Conservation (phyloP, 2,113 vertebrate genomes). For the Herpetotheres cachinnans region DNA sequence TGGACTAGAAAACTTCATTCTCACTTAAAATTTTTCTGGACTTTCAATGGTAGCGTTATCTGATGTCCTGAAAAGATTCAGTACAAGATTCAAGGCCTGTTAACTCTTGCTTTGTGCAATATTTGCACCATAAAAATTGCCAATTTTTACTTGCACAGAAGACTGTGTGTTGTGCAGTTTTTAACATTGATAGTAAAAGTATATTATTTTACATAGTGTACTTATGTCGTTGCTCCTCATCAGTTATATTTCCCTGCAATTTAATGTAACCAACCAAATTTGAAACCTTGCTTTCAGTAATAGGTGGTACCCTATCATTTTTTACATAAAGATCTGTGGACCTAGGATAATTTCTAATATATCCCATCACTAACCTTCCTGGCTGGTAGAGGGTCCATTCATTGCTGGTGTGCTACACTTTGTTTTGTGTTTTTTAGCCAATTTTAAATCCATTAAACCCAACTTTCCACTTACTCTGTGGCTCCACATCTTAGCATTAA, state of each 20-base stretch:
- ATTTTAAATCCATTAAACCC: slow-evolving; percentile 48
- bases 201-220: background rate
- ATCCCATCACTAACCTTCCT: background rate
- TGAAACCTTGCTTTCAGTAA: slow-evolving; percentile 7
- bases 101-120: background rate
- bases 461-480: background rate
- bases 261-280: background rate
- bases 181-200: background rate
- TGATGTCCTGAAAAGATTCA: background rate
- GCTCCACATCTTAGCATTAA: background rate
- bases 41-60: fast-evolving
- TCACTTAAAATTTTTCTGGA: background rate
- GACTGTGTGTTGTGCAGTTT: background rate
- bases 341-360: background rate
- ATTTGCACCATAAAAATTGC: background rate
- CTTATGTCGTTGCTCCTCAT: background rate
- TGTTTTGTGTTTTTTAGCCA: background rate
- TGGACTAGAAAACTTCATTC: background rate
- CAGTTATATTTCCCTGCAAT: background rate
- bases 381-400: background rate
- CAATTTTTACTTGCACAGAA: background rate
- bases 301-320: background rate
- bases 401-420: background rate
- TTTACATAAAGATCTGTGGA: background rate
- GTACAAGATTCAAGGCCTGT: fast-evolving